Evolutionary conservation across 2,888 invertebrate species (phyloP).

Genomic region (Dryobota labecula): DNA sequence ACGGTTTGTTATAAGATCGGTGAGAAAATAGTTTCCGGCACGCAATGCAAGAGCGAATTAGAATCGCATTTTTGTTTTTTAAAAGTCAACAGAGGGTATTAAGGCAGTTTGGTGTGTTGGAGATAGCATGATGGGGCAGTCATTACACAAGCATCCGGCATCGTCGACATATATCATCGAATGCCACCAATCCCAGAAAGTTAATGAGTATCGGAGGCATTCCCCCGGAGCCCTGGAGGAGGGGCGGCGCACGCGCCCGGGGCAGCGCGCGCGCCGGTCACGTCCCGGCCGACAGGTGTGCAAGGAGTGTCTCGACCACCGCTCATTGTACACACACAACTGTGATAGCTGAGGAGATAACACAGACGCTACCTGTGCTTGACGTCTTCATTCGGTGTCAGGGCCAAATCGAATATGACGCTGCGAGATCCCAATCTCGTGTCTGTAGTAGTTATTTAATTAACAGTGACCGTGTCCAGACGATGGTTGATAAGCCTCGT

Average conservation of each 20-base stretch:
- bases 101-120: constrained; percentile 65
- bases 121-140: constrained; percentile 72
- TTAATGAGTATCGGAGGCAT: constrained; percentile 88
- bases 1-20: constrained; percentile 68
- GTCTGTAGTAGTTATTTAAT: constrained; percentile 79
- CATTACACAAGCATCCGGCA: constrained; percentile 86
- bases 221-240: constrained; percentile 74
- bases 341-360: constrained; percentile 75
- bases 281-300: constrained; percentile 74
- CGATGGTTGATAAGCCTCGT: constrained; percentile 57
- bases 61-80: constrained; percentile 67
- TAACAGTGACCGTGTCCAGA: constrained; percentile 71
- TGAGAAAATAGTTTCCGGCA: constrained; percentile 73
- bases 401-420: constrained; percentile 75
- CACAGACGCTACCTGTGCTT: constrained; percentile 71
- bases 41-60: constrained; percentile 66
- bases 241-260: constrained; percentile 76
- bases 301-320: constrained; percentile 68
- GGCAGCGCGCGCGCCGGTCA: constrained; percentile 74
- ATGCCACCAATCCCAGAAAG: constrained; percentile 83
- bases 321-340: constrained; percentile 68
- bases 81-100: constrained; percentile 64
- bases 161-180: constrained; percentile 84
- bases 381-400: constrained; percentile 80
- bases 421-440: constrained; percentile 69